These are phyloP conservation scores for Donacobius atricapilla DNA, from an alignment of 2,113 vertebrate species.

Conservation along the genomic window DNA sequence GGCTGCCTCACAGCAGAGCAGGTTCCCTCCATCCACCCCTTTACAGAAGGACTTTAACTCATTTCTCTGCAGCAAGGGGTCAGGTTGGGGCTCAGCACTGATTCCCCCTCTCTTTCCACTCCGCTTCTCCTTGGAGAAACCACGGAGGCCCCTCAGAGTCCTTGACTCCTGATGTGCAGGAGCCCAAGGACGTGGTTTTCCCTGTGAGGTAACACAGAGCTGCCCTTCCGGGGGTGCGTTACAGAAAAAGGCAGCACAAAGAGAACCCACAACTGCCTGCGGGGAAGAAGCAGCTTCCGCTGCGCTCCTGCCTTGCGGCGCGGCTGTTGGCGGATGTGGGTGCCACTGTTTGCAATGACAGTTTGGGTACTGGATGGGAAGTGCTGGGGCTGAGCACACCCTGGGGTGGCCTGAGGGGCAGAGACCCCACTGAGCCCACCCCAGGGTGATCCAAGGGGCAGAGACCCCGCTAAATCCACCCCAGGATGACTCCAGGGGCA, in stretches of 20 bases:
- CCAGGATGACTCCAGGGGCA: rapidly evolving
- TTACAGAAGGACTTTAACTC: background rate
- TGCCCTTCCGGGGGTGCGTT: rapidly evolving
- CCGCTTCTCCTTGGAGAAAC: background rate
- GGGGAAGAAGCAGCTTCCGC: background rate
- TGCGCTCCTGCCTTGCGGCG: background rate
- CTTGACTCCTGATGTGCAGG: background rate
- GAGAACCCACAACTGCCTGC: background rate
- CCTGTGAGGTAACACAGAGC: rapidly evolving
- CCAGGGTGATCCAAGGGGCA: rapidly evolving
- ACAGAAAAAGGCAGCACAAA: background rate
- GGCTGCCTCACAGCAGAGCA: background rate
- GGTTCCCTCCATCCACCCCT: background rate
- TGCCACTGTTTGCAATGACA: rapidly evolving
- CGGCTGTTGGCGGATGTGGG: constrained; percentile 18
- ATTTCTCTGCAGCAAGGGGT: rapidly evolving
- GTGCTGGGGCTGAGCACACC: background rate
- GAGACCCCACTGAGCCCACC: background rate
- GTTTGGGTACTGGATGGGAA: background rate
- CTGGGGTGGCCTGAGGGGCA: rapidly evolving
- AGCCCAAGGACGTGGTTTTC: background rate
- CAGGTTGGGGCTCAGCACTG: background rate
- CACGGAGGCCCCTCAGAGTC: background rate
- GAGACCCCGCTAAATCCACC: background rate
- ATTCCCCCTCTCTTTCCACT: background rate